Evolutionary conservation across 2,888 invertebrate species (phyloP).

Genomic region (Yponomeuta cagnagella): DNA sequence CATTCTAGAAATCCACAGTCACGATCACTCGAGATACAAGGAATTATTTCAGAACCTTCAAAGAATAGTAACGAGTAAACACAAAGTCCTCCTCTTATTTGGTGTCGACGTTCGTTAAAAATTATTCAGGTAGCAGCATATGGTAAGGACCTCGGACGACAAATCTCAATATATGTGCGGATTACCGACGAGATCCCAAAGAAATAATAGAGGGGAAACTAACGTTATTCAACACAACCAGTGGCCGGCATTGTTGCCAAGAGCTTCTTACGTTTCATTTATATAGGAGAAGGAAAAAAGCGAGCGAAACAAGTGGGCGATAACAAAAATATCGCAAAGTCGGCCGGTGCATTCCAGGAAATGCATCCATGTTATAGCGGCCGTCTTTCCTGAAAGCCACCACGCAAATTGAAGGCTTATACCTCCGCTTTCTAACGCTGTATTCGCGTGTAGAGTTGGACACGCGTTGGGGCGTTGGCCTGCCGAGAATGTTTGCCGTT

Average conservation of each 20-base stretch:
- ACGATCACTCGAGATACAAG: no score
- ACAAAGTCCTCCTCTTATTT: no score
- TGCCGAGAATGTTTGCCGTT: conserved; percentile 69
- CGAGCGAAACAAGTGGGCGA: conserved; percentile 18
- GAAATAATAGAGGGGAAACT: conserved; percentile 20
- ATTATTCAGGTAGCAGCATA: no score
- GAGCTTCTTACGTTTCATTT: conserved; percentile 24
- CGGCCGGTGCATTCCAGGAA: conserved; percentile 69
- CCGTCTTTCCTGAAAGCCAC: conserved; percentile 26
- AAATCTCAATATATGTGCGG: conserved; percentile 23
- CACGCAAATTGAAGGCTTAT: conserved; percentile 4
- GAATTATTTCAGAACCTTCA: no score
- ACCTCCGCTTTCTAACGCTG: background rate
- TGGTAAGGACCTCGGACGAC: background rate
- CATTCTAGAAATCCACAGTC: no score
- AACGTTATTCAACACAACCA: conserved; percentile 21
- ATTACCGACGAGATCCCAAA: conserved; percentile 22
- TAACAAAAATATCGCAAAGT: conserved; percentile 61
- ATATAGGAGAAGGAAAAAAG: conserved; percentile 13
- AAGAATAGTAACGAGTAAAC: no score
- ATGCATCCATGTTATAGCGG: conserved; percentile 60
- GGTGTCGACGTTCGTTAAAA: no score
- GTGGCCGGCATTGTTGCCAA: conserved; percentile 23
- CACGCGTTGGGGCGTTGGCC: conserved; percentile 63
- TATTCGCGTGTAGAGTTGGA: background rate